Evolutionary conservation across 2,797 vertebrate genomes (phyloP).

Genomic region (Avahi laniger): DNA sequence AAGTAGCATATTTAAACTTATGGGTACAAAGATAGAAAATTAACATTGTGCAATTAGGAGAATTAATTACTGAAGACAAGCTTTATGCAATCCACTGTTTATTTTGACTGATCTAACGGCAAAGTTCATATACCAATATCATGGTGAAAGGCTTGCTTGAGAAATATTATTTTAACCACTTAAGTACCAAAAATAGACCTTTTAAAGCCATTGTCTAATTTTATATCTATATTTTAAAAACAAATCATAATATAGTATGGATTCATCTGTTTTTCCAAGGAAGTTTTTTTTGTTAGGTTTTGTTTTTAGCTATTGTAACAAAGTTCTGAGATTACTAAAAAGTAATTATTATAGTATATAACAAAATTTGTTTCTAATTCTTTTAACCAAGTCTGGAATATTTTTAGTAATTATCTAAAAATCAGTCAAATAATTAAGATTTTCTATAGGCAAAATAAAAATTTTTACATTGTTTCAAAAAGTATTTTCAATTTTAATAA

Average conservation of each 20-base stretch:
- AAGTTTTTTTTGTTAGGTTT: background rate
- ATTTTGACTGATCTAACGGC: background rate
- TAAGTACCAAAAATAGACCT: background rate
- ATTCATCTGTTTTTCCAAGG: background rate
- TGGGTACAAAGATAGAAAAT: background rate
- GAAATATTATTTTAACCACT: background rate
- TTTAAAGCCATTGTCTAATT: background rate
- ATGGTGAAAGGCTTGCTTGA: background rate
- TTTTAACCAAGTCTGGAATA: background rate
- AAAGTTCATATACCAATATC: background rate
- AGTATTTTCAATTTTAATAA: conserved; percentile 26
- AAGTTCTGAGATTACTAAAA: conserved; percentile 11
- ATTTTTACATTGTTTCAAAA: background rate
- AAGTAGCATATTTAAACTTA: background rate
- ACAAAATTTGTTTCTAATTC: background rate
- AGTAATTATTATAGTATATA: background rate
- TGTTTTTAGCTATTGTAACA: background rate
- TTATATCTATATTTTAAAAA: background rate
- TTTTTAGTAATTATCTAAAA: background rate
- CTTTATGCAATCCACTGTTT: background rate
- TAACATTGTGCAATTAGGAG: background rate
- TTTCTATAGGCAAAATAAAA: conserved; percentile 31
- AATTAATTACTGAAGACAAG: background rate
- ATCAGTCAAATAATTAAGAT: background rate
- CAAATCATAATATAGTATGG: background rate